Percentiles rank a stretch among this genome's conserved stretches.
These are phyloP conservation scores for Steromphala cineraria DNA, from an alignment of 2,888 invertebrate genomes.

Conservation along the genomic window DNA sequence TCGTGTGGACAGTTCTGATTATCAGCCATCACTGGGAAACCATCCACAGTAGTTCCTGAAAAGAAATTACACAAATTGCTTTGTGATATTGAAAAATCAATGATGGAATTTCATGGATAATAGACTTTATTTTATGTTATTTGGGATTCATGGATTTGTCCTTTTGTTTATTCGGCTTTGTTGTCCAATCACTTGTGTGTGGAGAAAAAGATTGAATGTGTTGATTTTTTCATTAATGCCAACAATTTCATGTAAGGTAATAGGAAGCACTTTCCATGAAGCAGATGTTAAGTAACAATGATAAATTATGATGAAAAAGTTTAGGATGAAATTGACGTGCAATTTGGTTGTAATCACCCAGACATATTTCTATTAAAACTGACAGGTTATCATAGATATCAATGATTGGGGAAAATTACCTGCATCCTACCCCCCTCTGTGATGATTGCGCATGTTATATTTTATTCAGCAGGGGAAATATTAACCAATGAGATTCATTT, in stretches of 20 bases:
- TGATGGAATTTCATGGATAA: background rate
- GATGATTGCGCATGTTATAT: background rate
- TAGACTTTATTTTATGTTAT: too few relatives aligned
- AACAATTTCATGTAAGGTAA: too few relatives aligned
- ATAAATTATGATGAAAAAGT: too few relatives aligned
- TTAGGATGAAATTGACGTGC: too few relatives aligned
- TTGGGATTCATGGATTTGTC: too few relatives aligned
- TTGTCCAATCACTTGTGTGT: too few relatives aligned
- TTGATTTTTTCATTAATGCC: too few relatives aligned
- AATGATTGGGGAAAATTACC: background rate
- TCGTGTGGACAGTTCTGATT: background rate
- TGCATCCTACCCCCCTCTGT: background rate
- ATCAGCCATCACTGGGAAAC: background rate
- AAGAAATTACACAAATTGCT: background rate
- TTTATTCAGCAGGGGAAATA: constrained; percentile 2
- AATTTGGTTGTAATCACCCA: background rate
- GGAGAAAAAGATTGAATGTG: too few relatives aligned
- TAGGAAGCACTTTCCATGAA: too few relatives aligned
- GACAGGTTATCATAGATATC: background rate
- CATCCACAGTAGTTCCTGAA: background rate
- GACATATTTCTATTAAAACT: background rate
- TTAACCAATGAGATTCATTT: background rate
- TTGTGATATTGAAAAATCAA: background rate
- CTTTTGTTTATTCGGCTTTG: too few relatives aligned
- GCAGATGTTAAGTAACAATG: too few relatives aligned